Evolutionary conservation across 1,140 invertebrate species (phyloP).

Genomic region (Lutraria rhynchaena): DNA sequence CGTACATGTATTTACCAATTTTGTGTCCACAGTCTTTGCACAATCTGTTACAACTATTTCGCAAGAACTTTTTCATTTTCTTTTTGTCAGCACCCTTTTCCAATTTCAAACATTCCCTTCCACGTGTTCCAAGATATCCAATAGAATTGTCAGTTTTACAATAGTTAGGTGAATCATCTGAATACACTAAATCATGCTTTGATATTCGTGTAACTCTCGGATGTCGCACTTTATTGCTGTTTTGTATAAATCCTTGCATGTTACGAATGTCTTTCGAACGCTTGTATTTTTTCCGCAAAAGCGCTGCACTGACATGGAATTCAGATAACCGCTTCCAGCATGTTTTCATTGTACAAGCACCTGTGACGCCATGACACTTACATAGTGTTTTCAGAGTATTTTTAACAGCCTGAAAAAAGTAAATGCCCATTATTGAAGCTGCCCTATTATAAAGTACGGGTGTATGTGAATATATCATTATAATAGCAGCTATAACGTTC

Average conservation of each 20-base stretch:
- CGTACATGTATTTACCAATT: slow-evolving; percentile 87
- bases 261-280: slow-evolving; percentile 88
- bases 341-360: slow-evolving; percentile 93
- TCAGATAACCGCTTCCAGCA: slow-evolving; percentile 95
- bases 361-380: slow-evolving; percentile 96
- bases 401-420: slow-evolving; percentile 88
- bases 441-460: no score
- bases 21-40: slow-evolving; percentile 94
- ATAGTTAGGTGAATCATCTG: slow-evolving; percentile 94
- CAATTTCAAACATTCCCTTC: slow-evolving; percentile 67
- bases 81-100: slow-evolving; percentile 70
- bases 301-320: slow-evolving; percentile 93
- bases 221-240: slow-evolving; percentile 53
- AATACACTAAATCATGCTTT: slow-evolving; percentile 89
- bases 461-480: no score
- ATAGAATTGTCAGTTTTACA: slow-evolving; percentile 89
- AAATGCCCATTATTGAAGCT: no score
- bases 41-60: slow-evolving; percentile 88
- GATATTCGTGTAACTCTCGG: slow-evolving; percentile 49
- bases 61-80: slow-evolving; percentile 86
- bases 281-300: slow-evolving; percentile 93
- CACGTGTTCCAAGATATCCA: slow-evolving; percentile 91
- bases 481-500: no score
- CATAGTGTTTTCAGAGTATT: slow-evolving; percentile 93
- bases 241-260: slow-evolving; percentile 58